phyloP scores from a whole-genome alignment of 2,888 invertebrate species.

The Aromia moschata region DNA sequence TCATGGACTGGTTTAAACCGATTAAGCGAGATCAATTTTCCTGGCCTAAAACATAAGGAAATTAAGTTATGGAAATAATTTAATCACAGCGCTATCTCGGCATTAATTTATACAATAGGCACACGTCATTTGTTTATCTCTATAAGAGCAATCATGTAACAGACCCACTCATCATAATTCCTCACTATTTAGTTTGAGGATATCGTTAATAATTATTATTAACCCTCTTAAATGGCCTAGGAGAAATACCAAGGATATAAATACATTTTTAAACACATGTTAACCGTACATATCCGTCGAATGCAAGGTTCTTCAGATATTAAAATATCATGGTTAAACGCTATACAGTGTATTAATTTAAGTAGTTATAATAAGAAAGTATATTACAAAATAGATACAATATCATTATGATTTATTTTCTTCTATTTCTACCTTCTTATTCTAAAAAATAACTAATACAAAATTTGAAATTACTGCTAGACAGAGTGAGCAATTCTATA shows the following conservation, averaged over 20 bases:
- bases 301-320: not conserved
- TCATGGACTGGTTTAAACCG: no score
- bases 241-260: not conserved
- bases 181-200: not conserved
- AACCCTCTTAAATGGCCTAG: not conserved
- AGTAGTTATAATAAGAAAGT: no score
- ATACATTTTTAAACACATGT: not conserved
- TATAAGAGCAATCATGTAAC: not conserved
- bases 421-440: no score
- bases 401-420: no score
- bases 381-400: no score
- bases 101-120: constrained; percentile 12
- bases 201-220: not conserved
- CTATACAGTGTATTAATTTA: no score
- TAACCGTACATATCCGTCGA: not conserved
- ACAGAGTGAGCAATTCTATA: no score
- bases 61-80: constrained; percentile 25
- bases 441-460: no score
- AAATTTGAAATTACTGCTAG: no score
- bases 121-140: constrained; percentile 15
- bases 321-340: not conserved
- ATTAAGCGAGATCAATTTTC: no score
- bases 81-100: constrained; percentile 12
- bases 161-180: not conserved
- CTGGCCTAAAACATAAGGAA: constrained; percentile 12